These are phyloP conservation scores for Dicrurus megarhynchus DNA, from an alignment of 2,113 vertebrate genomes.

Conservation along the genomic window DNA sequence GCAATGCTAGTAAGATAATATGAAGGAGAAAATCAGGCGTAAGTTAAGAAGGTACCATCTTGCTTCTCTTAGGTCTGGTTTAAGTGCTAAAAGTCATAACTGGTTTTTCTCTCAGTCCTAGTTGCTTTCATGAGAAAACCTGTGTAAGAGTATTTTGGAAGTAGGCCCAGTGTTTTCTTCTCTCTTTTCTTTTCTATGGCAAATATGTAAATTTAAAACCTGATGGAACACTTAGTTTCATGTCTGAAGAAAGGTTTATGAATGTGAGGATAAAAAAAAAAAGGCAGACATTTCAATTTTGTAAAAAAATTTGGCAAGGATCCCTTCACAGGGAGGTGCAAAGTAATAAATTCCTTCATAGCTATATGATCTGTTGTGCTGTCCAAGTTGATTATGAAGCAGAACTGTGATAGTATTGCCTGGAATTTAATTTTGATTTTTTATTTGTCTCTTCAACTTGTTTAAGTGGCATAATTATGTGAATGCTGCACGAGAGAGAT, in stretches of 20 bases:
- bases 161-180: not conserved
- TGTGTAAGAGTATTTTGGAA: not conserved
- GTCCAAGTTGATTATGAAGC: not conserved
- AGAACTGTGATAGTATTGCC: not conserved
- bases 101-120: not conserved
- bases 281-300: not conserved
- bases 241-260: not conserved
- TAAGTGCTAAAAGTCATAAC: not conserved
- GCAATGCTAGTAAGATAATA: not conserved
- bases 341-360: not conserved
- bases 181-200: not conserved
- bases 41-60: not conserved
- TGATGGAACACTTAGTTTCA: not conserved
- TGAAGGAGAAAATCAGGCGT: not conserved
- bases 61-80: not conserved
- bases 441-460: not conserved
- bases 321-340: not conserved
- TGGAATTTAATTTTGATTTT: not conserved
- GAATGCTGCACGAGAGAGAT: not conserved
- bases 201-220: slow-evolving; percentile 24
- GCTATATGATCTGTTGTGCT: not conserved
- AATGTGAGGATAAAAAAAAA: not conserved
- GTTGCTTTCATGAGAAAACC: not conserved
- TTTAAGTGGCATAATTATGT: not conserved
- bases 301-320: not conserved